A percentile compares a stretch with the other conserved stretches of the same genome.
These are phyloP conservation scores for Periphyllus acericola DNA, from an alignment of 2,888 invertebrate species.

Conservation along the genomic window DNA sequence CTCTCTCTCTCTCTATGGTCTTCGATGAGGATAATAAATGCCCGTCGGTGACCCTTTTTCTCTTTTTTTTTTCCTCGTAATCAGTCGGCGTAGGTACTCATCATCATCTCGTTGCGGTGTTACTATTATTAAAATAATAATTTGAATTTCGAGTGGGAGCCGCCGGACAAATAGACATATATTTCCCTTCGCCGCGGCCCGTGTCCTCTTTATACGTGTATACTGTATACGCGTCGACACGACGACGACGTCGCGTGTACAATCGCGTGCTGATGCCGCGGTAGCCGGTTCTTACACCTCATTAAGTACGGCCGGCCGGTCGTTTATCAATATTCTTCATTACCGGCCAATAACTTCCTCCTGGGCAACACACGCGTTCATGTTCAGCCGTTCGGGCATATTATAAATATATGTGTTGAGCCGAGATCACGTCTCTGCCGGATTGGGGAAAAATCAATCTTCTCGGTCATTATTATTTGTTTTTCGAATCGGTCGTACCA, in stretches of 20 bases:
- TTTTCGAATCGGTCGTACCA: not conserved
- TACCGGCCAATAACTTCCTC: constrained; percentile 9
- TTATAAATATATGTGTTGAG: not conserved
- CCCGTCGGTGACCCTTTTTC: too few relatives aligned
- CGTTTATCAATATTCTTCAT: constrained; percentile 40
- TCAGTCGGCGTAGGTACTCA: not conserved
- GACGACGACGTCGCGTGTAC: constrained; percentile 17
- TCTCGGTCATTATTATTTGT: constrained; percentile 20
- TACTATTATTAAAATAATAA: constrained; percentile 8
- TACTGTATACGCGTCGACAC: too few relatives aligned
- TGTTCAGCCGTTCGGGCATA: not conserved
- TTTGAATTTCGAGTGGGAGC: constrained; percentile 40
- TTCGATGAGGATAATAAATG: not conserved
- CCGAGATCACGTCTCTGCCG: not conserved
- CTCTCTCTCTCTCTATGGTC: not conserved
- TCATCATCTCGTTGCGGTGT: not conserved
- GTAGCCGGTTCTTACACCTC: constrained; percentile 47
- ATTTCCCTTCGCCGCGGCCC: not conserved
- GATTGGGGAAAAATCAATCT: constrained; percentile 18
- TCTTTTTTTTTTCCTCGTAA: not conserved
- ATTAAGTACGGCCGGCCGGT: constrained; percentile 20
- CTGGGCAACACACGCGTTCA: not conserved
- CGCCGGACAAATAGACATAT: constrained; percentile 30
- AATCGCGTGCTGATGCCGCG: not conserved
- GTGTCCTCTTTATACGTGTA: not conserved